phyloP scores from a whole-genome alignment of 2,113 vertebrate species.

The Microcebus jonahi region DNA sequence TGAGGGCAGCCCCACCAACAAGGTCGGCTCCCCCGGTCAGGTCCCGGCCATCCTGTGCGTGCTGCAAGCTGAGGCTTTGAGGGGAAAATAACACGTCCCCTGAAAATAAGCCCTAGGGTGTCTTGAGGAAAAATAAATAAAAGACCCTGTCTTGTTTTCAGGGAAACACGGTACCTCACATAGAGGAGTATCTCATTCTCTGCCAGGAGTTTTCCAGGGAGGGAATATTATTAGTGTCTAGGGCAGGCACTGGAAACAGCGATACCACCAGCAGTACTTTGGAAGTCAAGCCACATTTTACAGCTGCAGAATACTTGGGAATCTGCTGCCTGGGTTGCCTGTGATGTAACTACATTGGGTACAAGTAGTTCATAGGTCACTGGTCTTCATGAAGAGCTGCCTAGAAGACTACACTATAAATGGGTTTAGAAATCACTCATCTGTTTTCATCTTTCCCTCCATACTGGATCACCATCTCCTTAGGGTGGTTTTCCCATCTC shows the following conservation, averaged over 20 bases:
- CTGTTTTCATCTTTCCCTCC: conserved; percentile 1
- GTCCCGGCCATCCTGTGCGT: too few relatives aligned
- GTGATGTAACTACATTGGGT: not conserved
- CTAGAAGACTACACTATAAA: not conserved
- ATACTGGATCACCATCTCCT: not conserved
- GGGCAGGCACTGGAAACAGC: not conserved
- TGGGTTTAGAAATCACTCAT: not conserved
- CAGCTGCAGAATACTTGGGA: not conserved
- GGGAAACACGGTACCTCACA: not conserved
- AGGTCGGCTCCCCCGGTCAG: too few relatives aligned
- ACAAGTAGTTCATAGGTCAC: not conserved
- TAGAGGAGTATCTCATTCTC: not conserved
- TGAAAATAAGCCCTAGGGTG: too few relatives aligned
- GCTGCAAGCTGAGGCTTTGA: too few relatives aligned
- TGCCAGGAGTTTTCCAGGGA: not conserved
- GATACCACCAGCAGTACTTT: not conserved
- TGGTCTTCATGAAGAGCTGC: not conserved
- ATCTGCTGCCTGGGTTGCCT: not conserved
- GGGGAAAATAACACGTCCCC: too few relatives aligned
- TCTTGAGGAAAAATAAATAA: too few relatives aligned
- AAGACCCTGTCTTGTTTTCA: too few relatives aligned
- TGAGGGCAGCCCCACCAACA: too few relatives aligned
- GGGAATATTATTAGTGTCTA: not conserved
- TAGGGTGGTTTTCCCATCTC: not conserved
- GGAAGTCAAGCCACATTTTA: conserved; percentile 1